Percentiles rank a stretch among this genome's conserved stretches.
These are phyloP conservation scores for Synanthedon vespiformis DNA, from an alignment of 2,888 invertebrate genomes.

Conservation along the genomic window DNA sequence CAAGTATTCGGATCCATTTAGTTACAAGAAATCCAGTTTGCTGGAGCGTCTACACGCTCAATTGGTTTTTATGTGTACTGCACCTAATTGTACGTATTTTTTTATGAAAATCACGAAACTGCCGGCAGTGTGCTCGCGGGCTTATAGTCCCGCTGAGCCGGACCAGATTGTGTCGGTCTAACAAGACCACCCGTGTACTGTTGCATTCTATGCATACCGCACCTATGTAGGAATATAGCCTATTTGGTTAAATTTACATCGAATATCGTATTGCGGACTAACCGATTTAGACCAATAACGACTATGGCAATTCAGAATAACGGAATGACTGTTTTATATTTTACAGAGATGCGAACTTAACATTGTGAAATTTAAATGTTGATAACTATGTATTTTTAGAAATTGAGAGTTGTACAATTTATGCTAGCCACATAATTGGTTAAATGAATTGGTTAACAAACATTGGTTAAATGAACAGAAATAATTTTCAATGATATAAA, in stretches of 20 bases:
- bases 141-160: constrained; percentile 24
- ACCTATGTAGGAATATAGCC: constrained; percentile 24
- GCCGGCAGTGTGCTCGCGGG: constrained; percentile 15
- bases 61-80: not conserved
- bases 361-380: too few species aligned
- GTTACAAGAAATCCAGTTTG: not conserved
- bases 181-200: constrained; percentile 43
- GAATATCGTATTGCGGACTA: constrained; percentile 20
- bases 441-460: too few species aligned
- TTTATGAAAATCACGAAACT: not conserved
- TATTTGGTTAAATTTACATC: constrained; percentile 53
- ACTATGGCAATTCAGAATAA: not conserved
- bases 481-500: too few species aligned
- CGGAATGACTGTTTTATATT: too few species aligned
- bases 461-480: too few species aligned
- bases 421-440: too few species aligned
- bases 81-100: not conserved
- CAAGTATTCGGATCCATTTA: not conserved
- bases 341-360: too few species aligned
- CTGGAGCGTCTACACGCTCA: not conserved
- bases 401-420: too few species aligned
- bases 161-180: constrained; percentile 42
- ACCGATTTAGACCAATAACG: constrained; percentile 16
- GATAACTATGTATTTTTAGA: too few species aligned
- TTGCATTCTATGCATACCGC: constrained; percentile 29